Evolutionary conservation across 2,113 vertebrate genomes (phyloP).

Genomic region (Suricata suricatta): DNA sequence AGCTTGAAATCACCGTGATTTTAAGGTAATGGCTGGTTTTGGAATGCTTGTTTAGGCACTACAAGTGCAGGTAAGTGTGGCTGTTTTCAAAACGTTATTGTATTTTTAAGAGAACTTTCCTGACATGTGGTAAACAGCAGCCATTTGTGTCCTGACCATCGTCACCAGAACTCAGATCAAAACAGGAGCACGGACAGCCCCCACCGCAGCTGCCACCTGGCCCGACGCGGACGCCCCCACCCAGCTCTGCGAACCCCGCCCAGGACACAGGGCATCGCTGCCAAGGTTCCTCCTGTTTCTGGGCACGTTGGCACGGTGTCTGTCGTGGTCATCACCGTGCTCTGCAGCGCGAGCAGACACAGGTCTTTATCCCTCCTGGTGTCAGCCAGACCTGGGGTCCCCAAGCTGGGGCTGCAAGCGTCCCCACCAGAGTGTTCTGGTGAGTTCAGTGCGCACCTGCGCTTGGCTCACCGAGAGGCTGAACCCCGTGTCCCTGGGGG

Average conservation of each 20-base stretch:
- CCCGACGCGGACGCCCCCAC: rapidly evolving
- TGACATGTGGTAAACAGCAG: rapidly evolving
- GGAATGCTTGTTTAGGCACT: not conserved
- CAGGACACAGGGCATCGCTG: rapidly evolving
- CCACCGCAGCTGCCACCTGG: rapidly evolving
- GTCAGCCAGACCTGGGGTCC: rapidly evolving
- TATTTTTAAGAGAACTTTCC: not conserved
- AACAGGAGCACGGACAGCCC: rapidly evolving
- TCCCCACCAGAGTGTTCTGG: not conserved
- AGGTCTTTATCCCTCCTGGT: rapidly evolving
- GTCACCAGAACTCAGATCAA: not conserved
- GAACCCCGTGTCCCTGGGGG: not conserved
- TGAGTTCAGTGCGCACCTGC: rapidly evolving
- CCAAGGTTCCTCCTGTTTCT: not conserved
- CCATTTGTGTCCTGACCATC: too few relatives aligned
- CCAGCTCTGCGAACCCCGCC: rapidly evolving
- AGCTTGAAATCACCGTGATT: not conserved
- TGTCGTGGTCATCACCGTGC: rapidly evolving
- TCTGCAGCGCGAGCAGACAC: not conserved
- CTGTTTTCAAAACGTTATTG: not conserved
- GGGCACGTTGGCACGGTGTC: rapidly evolving
- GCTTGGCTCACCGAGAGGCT: not conserved
- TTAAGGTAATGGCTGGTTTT: not conserved
- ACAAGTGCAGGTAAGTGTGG: not conserved
- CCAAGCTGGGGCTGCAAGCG: rapidly evolving